phyloP scores from a whole-genome alignment of 2,888 invertebrate genomes.

The Morinoia aosen region DNA sequence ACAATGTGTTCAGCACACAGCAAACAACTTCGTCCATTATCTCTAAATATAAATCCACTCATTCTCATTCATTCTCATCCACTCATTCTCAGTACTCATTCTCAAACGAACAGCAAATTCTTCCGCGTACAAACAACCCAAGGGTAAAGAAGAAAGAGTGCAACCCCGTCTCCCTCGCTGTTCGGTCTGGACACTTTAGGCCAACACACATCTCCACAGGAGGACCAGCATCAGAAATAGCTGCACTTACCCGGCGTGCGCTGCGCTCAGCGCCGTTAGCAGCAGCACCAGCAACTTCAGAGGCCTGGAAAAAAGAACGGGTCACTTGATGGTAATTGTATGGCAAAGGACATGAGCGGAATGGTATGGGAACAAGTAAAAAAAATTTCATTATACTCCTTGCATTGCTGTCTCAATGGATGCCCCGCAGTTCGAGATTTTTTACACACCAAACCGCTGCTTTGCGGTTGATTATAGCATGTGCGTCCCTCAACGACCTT shows the following conservation, averaged over 20 bases:
- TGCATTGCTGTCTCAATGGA: too few relatives aligned
- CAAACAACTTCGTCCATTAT: too few relatives aligned
- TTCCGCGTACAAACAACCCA: background rate
- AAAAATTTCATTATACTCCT: too few relatives aligned
- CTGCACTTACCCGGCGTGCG: background rate
- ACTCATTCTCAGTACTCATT: too few relatives aligned
- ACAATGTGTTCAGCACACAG: too few relatives aligned
- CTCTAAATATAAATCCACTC: too few relatives aligned
- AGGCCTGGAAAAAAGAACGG: background rate
- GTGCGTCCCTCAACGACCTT: too few relatives aligned
- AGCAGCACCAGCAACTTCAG: conserved; percentile 17
- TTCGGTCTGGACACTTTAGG: background rate
- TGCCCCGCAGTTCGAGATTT: too few relatives aligned
- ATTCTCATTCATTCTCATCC: too few relatives aligned
- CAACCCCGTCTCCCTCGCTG: background rate
- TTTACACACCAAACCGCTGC: too few relatives aligned
- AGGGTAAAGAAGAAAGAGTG: background rate
- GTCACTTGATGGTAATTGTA: background rate
- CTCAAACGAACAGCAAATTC: background rate
- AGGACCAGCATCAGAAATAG: background rate
- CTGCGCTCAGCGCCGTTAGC: conserved; percentile 30
- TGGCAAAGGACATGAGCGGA: background rate
- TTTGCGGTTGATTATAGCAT: too few relatives aligned
- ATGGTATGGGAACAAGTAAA: too few relatives aligned
- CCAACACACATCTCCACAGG: background rate